Conservation (phyloP, 2,888 invertebrate genomes). For the Empis stercorea region DNA sequence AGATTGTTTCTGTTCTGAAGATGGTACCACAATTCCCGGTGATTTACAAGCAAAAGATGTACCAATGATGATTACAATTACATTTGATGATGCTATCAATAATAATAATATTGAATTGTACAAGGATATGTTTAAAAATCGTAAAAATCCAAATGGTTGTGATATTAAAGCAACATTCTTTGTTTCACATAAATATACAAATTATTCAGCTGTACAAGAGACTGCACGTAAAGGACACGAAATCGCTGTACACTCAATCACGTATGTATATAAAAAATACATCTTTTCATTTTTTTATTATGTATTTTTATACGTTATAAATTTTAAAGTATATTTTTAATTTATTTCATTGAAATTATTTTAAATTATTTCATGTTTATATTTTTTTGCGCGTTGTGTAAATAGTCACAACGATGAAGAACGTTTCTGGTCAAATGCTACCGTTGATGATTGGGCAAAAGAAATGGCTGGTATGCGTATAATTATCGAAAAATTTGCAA, state of each 20-base stretch:
- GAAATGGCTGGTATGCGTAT: conserved; percentile 92
- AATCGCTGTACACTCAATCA: conserved; percentile 86
- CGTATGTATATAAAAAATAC: conserved; percentile 49
- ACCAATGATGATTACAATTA: conserved; percentile 89
- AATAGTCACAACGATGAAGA: conserved; percentile 79
- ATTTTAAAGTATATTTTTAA: background rate
- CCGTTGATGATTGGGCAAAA: conserved; percentile 85
- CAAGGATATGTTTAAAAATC: conserved; percentile 81
- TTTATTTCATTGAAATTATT: too few species aligned
- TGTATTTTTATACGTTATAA: background rate
- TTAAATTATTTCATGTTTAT: conserved; percentile 6
- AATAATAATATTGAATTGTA: conserved; percentile 90
- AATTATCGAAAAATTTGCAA: conserved; percentile 78
- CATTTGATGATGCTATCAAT: conserved; percentile 90
- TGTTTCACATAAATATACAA: conserved; percentile 85
- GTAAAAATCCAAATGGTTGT: conserved; percentile 87
- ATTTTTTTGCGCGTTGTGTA: conserved; percentile 6
- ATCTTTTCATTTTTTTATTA: background rate
- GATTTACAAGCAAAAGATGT: conserved; percentile 73
- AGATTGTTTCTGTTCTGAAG: conserved; percentile 90
- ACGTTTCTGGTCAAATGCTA: conserved; percentile 85
- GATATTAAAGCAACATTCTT: conserved; percentile 88
- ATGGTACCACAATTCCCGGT: conserved; percentile 75
- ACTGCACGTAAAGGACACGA: conserved; percentile 85
- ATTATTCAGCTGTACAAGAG: conserved; percentile 86